Conservation (phyloP, 2,797 vertebrate genomes). For the Enteromius trimaculatus region DNA sequence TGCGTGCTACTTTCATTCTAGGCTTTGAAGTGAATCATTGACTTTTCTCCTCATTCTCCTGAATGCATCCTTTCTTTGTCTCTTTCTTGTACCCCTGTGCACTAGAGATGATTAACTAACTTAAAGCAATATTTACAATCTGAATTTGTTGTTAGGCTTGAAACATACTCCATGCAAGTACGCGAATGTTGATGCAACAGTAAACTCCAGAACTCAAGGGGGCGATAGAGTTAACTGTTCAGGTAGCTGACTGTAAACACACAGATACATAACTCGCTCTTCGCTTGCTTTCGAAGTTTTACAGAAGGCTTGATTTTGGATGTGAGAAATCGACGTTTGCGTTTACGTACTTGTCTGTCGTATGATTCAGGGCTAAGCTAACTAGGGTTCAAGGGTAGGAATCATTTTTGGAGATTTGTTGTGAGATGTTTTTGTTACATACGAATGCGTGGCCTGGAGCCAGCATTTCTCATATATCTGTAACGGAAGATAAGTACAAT, state of each 20-base stretch:
- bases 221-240: background rate
- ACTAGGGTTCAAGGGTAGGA: background rate
- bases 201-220: background rate
- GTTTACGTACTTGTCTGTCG: background rate
- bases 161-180: background rate
- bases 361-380: background rate
- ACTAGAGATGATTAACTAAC: background rate
- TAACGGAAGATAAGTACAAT: constrained; percentile 63
- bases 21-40: constrained; percentile 30
- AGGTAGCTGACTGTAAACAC: background rate
- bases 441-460: constrained; percentile 37
- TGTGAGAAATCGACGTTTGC: background rate
- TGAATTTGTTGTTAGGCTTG: background rate
- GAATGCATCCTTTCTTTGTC: constrained; percentile 2
- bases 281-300: background rate
- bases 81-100: constrained; percentile 1
- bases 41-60: background rate
- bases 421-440: background rate
- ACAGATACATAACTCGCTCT: background rate
- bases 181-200: background rate
- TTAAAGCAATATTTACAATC: constrained; percentile 21
- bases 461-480: constrained; percentile 66
- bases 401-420: background rate
- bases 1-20: constrained; percentile 66
- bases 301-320: background rate